Evolutionary conservation across 2,888 invertebrate species (phyloP), one percentile per base, ranked within the genome.

Genomic region (Terebella lapidaria): DNA sequence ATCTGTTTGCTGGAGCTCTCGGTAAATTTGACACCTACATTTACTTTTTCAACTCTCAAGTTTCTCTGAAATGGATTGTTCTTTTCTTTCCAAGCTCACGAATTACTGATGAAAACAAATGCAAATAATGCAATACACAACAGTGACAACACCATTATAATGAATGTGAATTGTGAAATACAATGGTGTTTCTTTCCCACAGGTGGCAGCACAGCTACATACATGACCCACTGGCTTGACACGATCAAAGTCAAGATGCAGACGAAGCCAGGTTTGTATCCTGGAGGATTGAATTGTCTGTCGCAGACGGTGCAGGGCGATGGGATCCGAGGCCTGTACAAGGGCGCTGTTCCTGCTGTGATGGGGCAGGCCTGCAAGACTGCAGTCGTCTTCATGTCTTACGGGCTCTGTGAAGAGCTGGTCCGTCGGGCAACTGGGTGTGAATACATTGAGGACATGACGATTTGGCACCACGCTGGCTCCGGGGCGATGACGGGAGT

Each of bases 181-280:
- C n/a, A 15, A 30, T 54, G 10, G 15, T 5, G 10, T 15, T 35
- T 2, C 26, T 53, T 24, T 24, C 45, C 2, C 18, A 24, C 58
- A 66, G 66, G 66, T n/a, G 66, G 66, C 1, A 60, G 64, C 20
- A 61, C 61, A 10, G 63, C 66, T 3, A 66, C 66, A 10, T 66
- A 65, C 46, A 27, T 45, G 15, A 66, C 66, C 4, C 66, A 66
- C 46, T 66, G 66, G 66, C 58, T 66, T 28, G 66, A 66, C 52
- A 66, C 66, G 0, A 56, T 66, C 51, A 66, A 66, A 35, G 66
- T 66, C 27, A 63, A 63, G 51, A 66, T 66, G 66, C 66, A 66
- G 58, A 64, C 60, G 5, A 58, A 55, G 45, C 66, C 66, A 2
- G 46, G 45, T 10, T 20, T 53, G n/a, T 62, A 66, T 54, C 35